phyloP scores from a whole-genome alignment of 2,888 invertebrate genomes.

The Zhuqinia jingwanae region DNA sequence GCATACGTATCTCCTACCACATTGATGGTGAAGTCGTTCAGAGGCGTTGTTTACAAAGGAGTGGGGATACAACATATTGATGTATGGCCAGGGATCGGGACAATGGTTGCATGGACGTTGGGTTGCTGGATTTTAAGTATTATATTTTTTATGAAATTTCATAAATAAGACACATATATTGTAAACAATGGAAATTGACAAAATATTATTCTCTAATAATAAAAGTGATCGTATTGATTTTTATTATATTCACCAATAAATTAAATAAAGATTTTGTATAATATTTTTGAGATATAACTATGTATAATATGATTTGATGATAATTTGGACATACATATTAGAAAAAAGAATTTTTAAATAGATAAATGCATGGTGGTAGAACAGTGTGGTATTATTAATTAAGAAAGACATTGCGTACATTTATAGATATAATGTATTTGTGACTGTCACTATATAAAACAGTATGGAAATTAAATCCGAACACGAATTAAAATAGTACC shows the following conservation, averaged over 20 bases:
- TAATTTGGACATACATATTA: background rate
- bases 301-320: background rate
- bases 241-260: too few relatives aligned
- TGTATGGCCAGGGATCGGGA: slow-evolving; percentile 48
- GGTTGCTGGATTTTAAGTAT: slow-evolving; percentile 45
- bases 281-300: too few relatives aligned
- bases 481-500: background rate
- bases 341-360: background rate
- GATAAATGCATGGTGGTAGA: background rate
- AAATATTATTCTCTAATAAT: background rate
- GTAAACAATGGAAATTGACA: background rate
- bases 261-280: too few relatives aligned
- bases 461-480: background rate
- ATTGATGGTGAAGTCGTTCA: slow-evolving; percentile 29
- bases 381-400: background rate
- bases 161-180: slow-evolving; percentile 28
- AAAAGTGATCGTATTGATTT: too few relatives aligned
- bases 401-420: slow-evolving; percentile 47
- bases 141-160: slow-evolving; percentile 32
- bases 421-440: slow-evolving; percentile 1
- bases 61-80: background rate
- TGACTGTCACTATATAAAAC: background rate
- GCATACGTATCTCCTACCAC: slow-evolving; percentile 34
- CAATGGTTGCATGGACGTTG: slow-evolving; percentile 20
- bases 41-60: slow-evolving; percentile 44